These are phyloP conservation scores for Hemichromis elongatus DNA, from an alignment of 2,113 vertebrate genomes.

Conservation along the genomic window DNA sequence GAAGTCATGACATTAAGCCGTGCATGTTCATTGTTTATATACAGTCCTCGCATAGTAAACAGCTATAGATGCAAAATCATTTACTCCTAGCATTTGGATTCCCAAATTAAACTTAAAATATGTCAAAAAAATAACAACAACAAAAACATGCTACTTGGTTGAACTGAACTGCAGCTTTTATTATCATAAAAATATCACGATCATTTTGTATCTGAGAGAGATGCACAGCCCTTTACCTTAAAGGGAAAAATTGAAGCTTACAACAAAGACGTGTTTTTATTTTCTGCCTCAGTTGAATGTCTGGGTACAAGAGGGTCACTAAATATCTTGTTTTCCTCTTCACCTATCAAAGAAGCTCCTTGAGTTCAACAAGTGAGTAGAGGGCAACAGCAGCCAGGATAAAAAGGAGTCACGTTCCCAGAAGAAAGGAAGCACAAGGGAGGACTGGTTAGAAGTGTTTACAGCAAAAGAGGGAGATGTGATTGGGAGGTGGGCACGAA, in stretches of 20 bases:
- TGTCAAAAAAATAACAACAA: background rate
- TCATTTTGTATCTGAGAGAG: background rate
- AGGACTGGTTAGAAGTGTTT: background rate
- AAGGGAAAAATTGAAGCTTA: background rate
- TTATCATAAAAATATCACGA: background rate
- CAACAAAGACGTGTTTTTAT: background rate
- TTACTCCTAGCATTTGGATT: background rate
- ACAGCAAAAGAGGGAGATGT: background rate
- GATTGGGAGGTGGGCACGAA: background rate
- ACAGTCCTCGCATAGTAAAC: background rate
- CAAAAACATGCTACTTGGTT: background rate
- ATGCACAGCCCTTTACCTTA: background rate
- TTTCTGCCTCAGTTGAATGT: background rate
- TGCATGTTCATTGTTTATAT: background rate
- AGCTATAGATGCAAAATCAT: background rate
- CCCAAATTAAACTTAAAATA: background rate
- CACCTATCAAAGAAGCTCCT: slow-evolving; percentile 15
- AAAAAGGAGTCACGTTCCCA: background rate
- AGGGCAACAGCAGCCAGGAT: background rate
- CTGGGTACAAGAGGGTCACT: background rate
- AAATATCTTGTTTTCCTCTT: slow-evolving; percentile 36
- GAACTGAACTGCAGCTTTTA: background rate
- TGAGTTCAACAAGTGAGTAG: slow-evolving; percentile 5
- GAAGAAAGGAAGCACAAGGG: background rate
- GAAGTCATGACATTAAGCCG: background rate